phyloP scores from a whole-genome alignment of 2,113 vertebrate genomes.

The Heptranchias perlo region DNA sequence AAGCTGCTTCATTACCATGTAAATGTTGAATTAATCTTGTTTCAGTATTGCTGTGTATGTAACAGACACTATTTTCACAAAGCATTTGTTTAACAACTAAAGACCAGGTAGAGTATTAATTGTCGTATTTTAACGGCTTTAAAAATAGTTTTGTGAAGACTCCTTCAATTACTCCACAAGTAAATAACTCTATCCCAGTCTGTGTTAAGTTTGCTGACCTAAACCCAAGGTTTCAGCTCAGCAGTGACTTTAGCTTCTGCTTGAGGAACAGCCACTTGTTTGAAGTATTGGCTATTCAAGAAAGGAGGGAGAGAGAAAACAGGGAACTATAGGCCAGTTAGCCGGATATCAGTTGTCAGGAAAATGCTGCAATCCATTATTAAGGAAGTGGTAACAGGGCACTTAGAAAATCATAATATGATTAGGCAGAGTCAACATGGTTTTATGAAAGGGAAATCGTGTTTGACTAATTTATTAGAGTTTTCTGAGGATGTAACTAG shows the following conservation, averaged over 20 bases:
- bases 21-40: conserved; percentile 21
- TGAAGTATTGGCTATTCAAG: neutral
- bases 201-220: neutral
- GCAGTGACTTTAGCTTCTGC: neutral
- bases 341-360: too few relatives aligned
- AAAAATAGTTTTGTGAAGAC: neutral
- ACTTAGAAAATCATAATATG: too few relatives aligned
- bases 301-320: too few relatives aligned
- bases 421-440: too few relatives aligned
- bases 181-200: neutral
- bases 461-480: too few relatives aligned
- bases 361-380: too few relatives aligned
- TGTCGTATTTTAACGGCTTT: neutral
- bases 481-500: too few relatives aligned
- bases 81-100: neutral
- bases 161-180: neutral
- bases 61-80: neutral
- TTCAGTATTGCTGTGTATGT: neutral
- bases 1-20: neutral
- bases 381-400: too few relatives aligned
- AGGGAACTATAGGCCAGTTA: too few relatives aligned
- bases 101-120: neutral
- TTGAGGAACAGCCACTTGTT: neutral
- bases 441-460: too few relatives aligned
- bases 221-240: neutral